A percentile compares a stretch with the other conserved stretches of the same genome.
phyloP scores from a whole-genome alignment of 2,797 vertebrate species.

The Synanceia verrucosa region DNA sequence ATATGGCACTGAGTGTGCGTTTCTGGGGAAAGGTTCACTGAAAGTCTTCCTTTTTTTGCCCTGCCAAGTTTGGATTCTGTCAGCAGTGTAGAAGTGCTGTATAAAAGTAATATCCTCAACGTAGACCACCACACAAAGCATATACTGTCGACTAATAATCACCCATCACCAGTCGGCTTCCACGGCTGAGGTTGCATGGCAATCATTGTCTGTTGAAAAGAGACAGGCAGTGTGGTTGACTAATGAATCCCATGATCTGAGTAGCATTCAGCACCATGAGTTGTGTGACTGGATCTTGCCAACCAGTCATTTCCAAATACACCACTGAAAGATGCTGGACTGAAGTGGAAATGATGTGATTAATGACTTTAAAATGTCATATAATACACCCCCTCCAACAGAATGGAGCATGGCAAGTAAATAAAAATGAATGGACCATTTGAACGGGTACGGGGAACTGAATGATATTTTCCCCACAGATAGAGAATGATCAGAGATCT shows the following conservation, averaged over 20 bases:
- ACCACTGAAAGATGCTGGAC: slow-evolving; percentile 1
- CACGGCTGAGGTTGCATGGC: slow-evolving; percentile 29
- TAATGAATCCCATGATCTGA: slow-evolving; percentile 48
- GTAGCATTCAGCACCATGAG: slow-evolving; percentile 20
- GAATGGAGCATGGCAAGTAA: not conserved
- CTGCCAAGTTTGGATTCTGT: slow-evolving; percentile 16
- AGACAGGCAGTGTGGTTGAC: slow-evolving; percentile 5
- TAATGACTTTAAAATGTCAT: slow-evolving; percentile 8
- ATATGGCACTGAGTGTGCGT: slow-evolving; percentile 3
- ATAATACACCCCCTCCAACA: not conserved
- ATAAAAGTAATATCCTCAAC: slow-evolving; percentile 15
- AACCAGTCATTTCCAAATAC: slow-evolving; percentile 26
- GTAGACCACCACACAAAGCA: not conserved
- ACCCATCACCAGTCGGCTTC: slow-evolving; percentile 26
- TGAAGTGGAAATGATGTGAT: slow-evolving; percentile 14
- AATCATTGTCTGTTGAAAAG: slow-evolving; percentile 40
- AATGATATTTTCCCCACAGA: not conserved
- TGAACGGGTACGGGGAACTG: not conserved
- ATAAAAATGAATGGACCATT: not conserved
- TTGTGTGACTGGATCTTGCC: slow-evolving; percentile 8
- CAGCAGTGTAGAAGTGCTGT: not conserved
- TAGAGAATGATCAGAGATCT: not conserved
- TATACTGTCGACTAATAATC: slow-evolving; percentile 37
- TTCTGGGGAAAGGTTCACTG: slow-evolving; percentile 25
- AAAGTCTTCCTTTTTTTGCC: slow-evolving; percentile 13